Evolutionary conservation across 2,888 invertebrate genomes (phyloP), one percentile per base, ranked within the genome.

Genomic region (Scrobipalpa atriplicella): DNA sequence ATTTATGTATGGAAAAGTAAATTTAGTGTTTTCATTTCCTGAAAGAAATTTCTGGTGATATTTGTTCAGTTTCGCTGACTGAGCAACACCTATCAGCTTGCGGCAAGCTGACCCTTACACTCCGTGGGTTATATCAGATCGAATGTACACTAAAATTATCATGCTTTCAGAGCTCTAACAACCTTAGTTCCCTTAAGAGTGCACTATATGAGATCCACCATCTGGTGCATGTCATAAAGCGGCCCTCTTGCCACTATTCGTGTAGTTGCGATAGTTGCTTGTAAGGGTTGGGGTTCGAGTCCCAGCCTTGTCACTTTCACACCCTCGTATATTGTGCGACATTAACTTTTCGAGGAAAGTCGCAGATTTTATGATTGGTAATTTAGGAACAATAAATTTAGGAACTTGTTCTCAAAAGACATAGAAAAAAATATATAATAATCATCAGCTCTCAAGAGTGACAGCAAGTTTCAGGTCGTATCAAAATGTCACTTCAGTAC

Each of bases 191-290:
- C 10, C 13, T 21, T 36, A 38, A 41, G 85, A 85, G 82, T 87
- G 86, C 86, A 87, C 79, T 84, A 85, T 89, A 89, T 90, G 92
- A 90, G 90, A 87, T 79, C 82, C 87, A 85, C 81, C 92, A 92
- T 90, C 89, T 92, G 92, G 82, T 78, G 83, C 73, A 77, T 76
- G 86, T 87, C 84, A 91, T 91, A 92, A 92, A 89, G 84, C 84
- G 76, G 86, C 90, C 90, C 90, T 86, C 86, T 82, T 82, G 78
- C 80, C 82, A 83, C 80, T 85, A 85, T 77, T 85, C 78, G 78
- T 87, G 87, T 80, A 78, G 75, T 79, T 80, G 82, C 80, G 86
- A 86, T 87, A 88, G 86, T 89, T 88, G 85, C 89, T 85, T 89
- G 88, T 87, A 84, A 86, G 85, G 84, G 87, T 73, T 68, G 72